These are phyloP conservation scores for Aplodontia rufa DNA, from an alignment of 2,113 vertebrate species.

Conservation along the genomic window DNA sequence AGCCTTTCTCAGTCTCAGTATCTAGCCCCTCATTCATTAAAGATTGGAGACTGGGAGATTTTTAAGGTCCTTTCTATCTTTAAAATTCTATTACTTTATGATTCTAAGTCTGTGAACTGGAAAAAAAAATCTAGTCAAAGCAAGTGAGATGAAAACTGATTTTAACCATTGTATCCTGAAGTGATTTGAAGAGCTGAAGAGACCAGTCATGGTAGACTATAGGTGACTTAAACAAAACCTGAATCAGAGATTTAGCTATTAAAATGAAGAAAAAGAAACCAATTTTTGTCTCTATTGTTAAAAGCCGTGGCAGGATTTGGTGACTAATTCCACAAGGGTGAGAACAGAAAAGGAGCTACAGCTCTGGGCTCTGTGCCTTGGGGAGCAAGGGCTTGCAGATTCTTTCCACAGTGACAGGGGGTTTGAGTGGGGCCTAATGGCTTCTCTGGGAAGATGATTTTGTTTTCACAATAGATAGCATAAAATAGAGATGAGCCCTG, in stretches of 20 bases:
- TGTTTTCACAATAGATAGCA: constrained; percentile 71
- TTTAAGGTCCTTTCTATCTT: constrained; percentile 64
- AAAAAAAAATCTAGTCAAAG: constrained; percentile 63
- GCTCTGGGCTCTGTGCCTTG: constrained; percentile 25
- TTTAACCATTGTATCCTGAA: constrained; percentile 68
- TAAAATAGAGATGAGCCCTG: constrained; percentile 61
- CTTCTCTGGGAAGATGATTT: constrained; percentile 62
- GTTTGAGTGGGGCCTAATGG: neutral
- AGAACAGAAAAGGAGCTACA: neutral
- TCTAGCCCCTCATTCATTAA: constrained; percentile 56
- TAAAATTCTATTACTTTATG: constrained; percentile 70
- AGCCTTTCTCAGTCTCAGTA: constrained; percentile 32
- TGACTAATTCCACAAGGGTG: constrained; percentile 58
- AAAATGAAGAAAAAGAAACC: constrained; percentile 59
- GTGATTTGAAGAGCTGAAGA: constrained; percentile 58
- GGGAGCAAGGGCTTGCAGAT: constrained; percentile 15
- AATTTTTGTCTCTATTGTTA: constrained; percentile 59
- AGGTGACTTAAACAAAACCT: constrained; percentile 52
- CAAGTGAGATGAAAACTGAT: constrained; percentile 66
- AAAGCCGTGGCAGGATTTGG: constrained; percentile 54
- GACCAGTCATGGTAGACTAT: neutral
- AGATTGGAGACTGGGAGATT: constrained; percentile 30
- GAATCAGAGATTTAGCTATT: constrained; percentile 61
- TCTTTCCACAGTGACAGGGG: constrained; percentile 48
- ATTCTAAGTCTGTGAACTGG: constrained; percentile 59